Conservation (phyloP, 92 coral and sea anemone genomes). For the Phymanthus crucifer region DNA sequence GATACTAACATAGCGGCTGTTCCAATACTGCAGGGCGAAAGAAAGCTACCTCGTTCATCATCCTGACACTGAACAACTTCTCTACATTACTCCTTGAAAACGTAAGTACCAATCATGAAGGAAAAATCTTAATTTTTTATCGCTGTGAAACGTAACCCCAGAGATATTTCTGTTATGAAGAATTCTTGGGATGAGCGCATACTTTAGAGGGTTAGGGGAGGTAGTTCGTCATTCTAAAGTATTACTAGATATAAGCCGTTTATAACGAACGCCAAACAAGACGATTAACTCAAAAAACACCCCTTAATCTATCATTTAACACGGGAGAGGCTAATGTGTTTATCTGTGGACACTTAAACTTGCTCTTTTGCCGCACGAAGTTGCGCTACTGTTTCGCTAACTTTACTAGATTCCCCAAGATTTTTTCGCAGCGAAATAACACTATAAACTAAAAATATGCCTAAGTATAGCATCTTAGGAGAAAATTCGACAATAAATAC, state of each 20-base stretch:
- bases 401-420: too few relatives aligned
- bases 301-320: background rate
- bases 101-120: background rate
- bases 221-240: background rate
- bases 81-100: background rate
- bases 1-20: background rate
- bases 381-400: background rate
- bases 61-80: background rate
- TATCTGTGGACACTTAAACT: background rate
- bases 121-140: background rate
- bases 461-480: too few relatives aligned
- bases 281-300: slow-evolving; percentile 2
- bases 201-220: background rate
- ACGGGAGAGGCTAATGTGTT: background rate
- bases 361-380: background rate
- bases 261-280: slow-evolving; percentile 15
- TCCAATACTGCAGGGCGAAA: background rate
- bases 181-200: background rate
- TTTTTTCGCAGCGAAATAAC: too few relatives aligned
- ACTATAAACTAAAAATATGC: too few relatives aligned
- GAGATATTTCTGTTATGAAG: too few relatives aligned
- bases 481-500: too few relatives aligned
- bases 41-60: background rate
- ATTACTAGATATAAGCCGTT: background rate
- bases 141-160: too few relatives aligned